Evolutionary conservation across 2,888 invertebrate genomes (phyloP), one percentile per base, ranked within the genome.

Genomic region (Drosophila rellima): DNA sequence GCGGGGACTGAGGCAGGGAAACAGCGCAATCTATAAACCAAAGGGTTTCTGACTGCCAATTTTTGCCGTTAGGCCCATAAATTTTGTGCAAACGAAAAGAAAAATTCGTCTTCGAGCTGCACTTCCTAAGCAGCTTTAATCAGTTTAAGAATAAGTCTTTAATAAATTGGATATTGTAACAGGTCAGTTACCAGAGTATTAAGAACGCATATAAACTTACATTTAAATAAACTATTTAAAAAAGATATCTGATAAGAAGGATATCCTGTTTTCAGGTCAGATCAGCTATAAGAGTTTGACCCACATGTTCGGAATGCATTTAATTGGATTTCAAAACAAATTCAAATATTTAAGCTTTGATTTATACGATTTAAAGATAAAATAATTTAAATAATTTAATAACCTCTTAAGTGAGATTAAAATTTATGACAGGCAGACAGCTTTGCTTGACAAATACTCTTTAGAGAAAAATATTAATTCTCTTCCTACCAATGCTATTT

Each of bases 31-130:
- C 50, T 50, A 80, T 70, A 67, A 54, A 45, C 48, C 60, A 78
- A 84, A 57, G 81, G 77, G 57, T 74, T 63, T 51, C 44, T 44
- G 56, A 61, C 59, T 66, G 65, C 23, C 74, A 63, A 64, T 55
- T 62, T 47, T 50, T 48, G 42, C 6, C 50, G 37, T 61, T 61
- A 39, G 54, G 45, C 64, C 33, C 72, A 82, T 79, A 80, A 80
- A 79, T 82, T 72, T 63, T 23, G 10, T 17, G 42, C 59, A 69
- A 57, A 23, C 18, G 52, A 18, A 51, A 45, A 29, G 11, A 39
- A 47, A 52, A 23, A 15, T 35, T 37, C 35, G 29, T 29, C 15
- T 15, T 0, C 0, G 18, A 15, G 45, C 17, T 44, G 55, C 64
- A 62, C 23, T 69, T 63, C 65, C 55, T 59, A 44, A 60, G 61